Evolutionary conservation across 2,888 invertebrate genomes (phyloP), one percentile per base, ranked within the genome.

Genomic region (Agrotis puta): DNA sequence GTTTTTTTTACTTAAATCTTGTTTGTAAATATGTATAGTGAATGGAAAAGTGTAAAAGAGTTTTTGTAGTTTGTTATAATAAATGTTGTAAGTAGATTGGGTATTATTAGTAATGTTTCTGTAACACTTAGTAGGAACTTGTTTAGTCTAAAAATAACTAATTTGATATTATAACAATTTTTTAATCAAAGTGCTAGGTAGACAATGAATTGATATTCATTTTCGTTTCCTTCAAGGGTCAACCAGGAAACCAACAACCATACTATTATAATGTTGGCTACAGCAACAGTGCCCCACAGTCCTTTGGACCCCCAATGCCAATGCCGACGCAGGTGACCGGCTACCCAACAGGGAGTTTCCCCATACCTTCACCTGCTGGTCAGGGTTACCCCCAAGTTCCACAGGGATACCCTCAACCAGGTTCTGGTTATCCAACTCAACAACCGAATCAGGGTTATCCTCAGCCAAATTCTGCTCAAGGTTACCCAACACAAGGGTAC

Each of bases 171-270:
- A 5, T 22, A 5, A n/a, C 16, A 48, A 47, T 6, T 33, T 0
- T 45, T 54, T 4, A 48, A 43, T 16, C 4, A 61, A 43, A 45
- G 7, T 56, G 20, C 18, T 48, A 59, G 56, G 24, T 70, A 47
- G 65, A 63, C 64, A 70, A 56, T 82, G 78, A 74, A 80, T 84
- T 85, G 77, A 85, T 63, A 85, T 91, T 91, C 89, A 84, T 82
- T 92, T 92, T 92, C 79, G 81, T 92, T 96, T 92, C 87, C 97
- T 96, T 92, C 87, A 97, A 93, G 97, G 97, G 92, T 90, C 96
- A 92, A 92, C 92, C 92, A 90, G 96, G 96, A 95, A 96, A 89
- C 90, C 95, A 93, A 87, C 94, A 90, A 87, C 94, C 90, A 88
- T 96, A 95, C 85, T 88, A 93, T 81, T 95, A 95, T 90, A 96